phyloP scores from a whole-genome alignment of 2,113 vertebrate species.

The Laticauda laticaudata region DNA sequence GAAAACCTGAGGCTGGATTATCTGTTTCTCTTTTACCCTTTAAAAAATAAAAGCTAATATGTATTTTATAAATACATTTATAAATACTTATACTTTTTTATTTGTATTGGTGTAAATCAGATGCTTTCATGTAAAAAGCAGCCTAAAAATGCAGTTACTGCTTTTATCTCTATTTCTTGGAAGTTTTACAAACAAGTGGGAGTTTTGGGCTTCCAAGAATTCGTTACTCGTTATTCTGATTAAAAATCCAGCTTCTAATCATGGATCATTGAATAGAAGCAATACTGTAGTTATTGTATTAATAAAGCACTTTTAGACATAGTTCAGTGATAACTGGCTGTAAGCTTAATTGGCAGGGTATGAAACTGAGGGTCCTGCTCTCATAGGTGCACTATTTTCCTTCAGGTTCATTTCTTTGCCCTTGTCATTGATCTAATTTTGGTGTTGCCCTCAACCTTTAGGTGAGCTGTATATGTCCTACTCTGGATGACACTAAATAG shows the following conservation, averaged over 20 bases:
- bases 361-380: not conserved
- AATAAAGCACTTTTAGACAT: not conserved
- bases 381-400: not conserved
- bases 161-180: not conserved
- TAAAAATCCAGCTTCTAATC: not conserved
- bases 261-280: not conserved
- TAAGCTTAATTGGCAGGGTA: not conserved
- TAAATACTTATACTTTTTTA: not conserved
- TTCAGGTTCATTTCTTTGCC: not conserved
- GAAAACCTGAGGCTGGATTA: not conserved
- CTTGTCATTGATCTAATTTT: not conserved
- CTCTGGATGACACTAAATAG: not conserved
- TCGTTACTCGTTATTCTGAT: not conserved
- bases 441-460: not conserved
- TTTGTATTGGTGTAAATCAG: not conserved
- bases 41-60: not conserved
- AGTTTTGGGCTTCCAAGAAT: not conserved
- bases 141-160: not conserved
- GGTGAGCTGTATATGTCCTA: not conserved
- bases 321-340: not conserved
- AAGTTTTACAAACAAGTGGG: not conserved
- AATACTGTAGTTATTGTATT: not conserved
- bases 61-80: not conserved
- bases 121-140: not conserved
- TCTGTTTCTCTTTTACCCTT: not conserved